Evolutionary conservation across 2,888 invertebrate species (phyloP), one percentile per base, ranked within the genome.

Genomic region (Andricus quercusramuli): DNA sequence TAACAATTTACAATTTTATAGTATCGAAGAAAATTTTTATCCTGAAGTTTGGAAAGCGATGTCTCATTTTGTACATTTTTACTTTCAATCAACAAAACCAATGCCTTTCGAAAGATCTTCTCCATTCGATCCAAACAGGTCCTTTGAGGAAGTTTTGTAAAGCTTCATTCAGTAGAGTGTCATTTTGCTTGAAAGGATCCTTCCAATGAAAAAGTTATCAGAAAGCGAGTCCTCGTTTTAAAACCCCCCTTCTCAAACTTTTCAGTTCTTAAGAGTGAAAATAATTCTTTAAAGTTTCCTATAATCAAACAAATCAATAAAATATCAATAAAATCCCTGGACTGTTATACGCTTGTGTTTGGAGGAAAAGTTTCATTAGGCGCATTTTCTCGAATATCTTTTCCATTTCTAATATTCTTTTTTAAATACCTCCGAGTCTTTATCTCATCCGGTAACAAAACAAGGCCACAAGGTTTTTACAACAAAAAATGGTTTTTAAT

Each of bases 71-170:
- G 5, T 11, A 25, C n/a, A 62, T 62, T 25, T 62, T 62, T 25
- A 9, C 25, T 13, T 15, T n/a, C 25, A 25, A 25, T 41, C 20
- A 37, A 66, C 41, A 66, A 37, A 32, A 41, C 20, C 9, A n/a
- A 51, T 25, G 11, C 5, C 22, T 74, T 56, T 32, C 51, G 37
- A 74, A 56, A 51, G 32, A 56, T 74, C 25, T 62, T 25, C 8
- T 70, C 20, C 25, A n/a, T 51, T 51, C 51, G 20, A 74, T n/a
- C 51, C 74, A 74, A 74, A n/a, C 29, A 74, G 17, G n/a, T 74
- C 56, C 74, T 74, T 74, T 74, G 74, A 74, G 32, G 13, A 56
- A 74, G 51, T 74, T 74, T 74, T 74, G 74, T 47, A 74, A 56
- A 74, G 74, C 32, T 74, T 56, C 29, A 74, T 74, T 74, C 74